Evolutionary conservation across 2,888 invertebrate species (phyloP).

Genomic region (Leuctra nigra): DNA sequence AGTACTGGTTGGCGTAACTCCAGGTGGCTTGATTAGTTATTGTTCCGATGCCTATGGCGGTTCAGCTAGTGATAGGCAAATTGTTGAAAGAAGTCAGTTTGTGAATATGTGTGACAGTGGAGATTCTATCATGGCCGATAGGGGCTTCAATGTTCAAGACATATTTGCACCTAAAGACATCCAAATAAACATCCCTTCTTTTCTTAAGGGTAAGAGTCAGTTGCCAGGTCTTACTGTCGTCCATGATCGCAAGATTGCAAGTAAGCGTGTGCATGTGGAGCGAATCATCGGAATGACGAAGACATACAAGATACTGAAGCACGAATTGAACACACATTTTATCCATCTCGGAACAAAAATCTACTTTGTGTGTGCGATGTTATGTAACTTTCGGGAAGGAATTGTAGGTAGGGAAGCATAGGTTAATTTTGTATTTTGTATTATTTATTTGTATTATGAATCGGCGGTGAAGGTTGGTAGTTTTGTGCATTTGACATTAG

Average conservation of each 20-base stretch:
- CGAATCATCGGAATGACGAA: too few species aligned
- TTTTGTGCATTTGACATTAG: too few species aligned
- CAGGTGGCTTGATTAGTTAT: slow-evolving; percentile 29
- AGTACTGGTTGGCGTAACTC: slow-evolving; percentile 28
- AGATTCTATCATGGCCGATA: slow-evolving; percentile 31
- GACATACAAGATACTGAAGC: too few species aligned
- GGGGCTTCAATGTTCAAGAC: slow-evolving; percentile 31
- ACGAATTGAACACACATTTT: slow-evolving; percentile 14
- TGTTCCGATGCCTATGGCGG: slow-evolving; percentile 29
- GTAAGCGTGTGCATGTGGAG: slow-evolving; percentile 28
- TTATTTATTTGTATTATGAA: too few species aligned
- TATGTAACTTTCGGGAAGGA: slow-evolving; percentile 28
- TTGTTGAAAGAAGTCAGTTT: slow-evolving; percentile 30
- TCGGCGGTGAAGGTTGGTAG: too few species aligned
- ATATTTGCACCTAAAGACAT: slow-evolving; percentile 28
- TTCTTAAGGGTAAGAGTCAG: slow-evolving; percentile 20
- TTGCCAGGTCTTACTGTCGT: slow-evolving; percentile 24
- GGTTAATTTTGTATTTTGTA: too few species aligned
- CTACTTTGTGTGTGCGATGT: slow-evolving; percentile 25
- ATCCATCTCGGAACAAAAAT: slow-evolving; percentile 23
- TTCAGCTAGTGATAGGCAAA: slow-evolving; percentile 30
- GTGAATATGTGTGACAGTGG: slow-evolving; percentile 26
- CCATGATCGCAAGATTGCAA: too few species aligned
- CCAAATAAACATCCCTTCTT: slow-evolving; percentile 28
- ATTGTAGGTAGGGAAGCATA: too few species aligned